phyloP scores from a whole-genome alignment of 2,888 invertebrate genomes.

The Drosophila maculinotata region DNA sequence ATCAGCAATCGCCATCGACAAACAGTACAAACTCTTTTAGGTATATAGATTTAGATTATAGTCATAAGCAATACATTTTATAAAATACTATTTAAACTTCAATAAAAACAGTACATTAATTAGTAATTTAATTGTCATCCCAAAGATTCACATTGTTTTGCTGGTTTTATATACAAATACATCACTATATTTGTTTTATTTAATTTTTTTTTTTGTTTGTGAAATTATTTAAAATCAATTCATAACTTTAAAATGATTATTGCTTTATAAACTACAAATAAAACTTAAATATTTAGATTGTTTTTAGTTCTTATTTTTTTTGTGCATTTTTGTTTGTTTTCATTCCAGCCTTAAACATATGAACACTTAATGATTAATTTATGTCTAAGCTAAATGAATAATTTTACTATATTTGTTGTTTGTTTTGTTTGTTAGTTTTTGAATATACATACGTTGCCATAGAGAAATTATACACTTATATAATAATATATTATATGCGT shows the following conservation, averaged over 20 bases:
- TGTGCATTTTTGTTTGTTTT: slow-evolving; percentile 40
- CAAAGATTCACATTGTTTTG: neutral
- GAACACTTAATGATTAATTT: slow-evolving; percentile 65
- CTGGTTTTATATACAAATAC: slow-evolving; percentile 57
- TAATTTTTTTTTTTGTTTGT: slow-evolving; percentile 51
- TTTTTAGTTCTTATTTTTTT: slow-evolving; percentile 37
- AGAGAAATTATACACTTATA: slow-evolving; percentile 55
- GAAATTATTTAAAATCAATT: slow-evolving; percentile 65
- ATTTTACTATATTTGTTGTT: slow-evolving; percentile 48
- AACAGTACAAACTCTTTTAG: too few relatives aligned
- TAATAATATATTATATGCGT: slow-evolving; percentile 74
- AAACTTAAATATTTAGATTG: slow-evolving; percentile 46
- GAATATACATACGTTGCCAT: slow-evolving; percentile 53
- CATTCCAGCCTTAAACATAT: slow-evolving; percentile 63
- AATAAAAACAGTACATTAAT: neutral
- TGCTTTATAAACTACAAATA: slow-evolving; percentile 62
- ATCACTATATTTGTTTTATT: slow-evolving; percentile 55
- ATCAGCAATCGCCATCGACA: too few relatives aligned
- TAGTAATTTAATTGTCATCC: neutral
- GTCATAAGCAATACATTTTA: too few relatives aligned
- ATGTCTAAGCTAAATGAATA: slow-evolving; percentile 30
- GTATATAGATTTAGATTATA: neutral
- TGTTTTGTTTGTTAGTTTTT: slow-evolving; percentile 32
- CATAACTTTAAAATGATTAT: slow-evolving; percentile 62
- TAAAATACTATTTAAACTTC: neutral